phyloP scores from a whole-genome alignment of 35 echinoderm and acorn worm species.

The Patiria miniata region DNA sequence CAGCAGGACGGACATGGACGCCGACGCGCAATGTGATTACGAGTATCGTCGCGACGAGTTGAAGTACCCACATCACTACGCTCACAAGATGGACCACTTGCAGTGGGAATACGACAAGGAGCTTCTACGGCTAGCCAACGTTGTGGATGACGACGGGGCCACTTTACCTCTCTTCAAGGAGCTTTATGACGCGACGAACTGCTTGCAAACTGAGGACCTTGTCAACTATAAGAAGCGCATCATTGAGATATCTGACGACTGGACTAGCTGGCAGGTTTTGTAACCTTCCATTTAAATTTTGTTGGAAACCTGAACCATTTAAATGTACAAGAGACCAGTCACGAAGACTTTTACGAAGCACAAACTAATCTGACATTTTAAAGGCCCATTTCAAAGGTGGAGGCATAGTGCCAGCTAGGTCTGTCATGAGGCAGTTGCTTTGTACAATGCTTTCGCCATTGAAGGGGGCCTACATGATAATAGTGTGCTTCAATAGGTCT shows the following conservation, averaged over 20 bases:
- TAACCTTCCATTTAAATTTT: no score
- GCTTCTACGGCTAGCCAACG: slow-evolving; percentile 30
- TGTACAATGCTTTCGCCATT: no score
- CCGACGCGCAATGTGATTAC: slow-evolving; percentile 38
- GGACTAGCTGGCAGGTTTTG: not conserved
- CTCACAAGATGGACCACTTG: slow-evolving; percentile 48
- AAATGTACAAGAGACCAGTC: no score
- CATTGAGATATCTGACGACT: slow-evolving; percentile 53
- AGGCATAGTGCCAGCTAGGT: no score
- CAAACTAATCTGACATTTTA: no score
- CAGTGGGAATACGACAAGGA: slow-evolving; percentile 82
- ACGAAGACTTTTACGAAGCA: no score
- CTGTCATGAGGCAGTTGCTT: no score
- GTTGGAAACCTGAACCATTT: no score
- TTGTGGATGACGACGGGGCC: slow-evolving; percentile 4
- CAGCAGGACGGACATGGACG: slow-evolving; percentile 67
- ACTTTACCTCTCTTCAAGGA: slow-evolving; percentile 37
- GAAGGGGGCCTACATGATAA: no score
- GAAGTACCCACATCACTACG: slow-evolving; percentile 53
- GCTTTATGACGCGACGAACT: slow-evolving; percentile 46
- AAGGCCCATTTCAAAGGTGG: no score
- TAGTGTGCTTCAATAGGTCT: no score
- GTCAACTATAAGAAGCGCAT: slow-evolving; percentile 70
- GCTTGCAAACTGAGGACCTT: slow-evolving; percentile 13
- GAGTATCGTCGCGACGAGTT: slow-evolving; percentile 28